A percentile compares a stretch with the other conserved stretches of the same genome.
Conservation (phyloP, 2,888 invertebrate species). For the Argyresthia albistria region DNA sequence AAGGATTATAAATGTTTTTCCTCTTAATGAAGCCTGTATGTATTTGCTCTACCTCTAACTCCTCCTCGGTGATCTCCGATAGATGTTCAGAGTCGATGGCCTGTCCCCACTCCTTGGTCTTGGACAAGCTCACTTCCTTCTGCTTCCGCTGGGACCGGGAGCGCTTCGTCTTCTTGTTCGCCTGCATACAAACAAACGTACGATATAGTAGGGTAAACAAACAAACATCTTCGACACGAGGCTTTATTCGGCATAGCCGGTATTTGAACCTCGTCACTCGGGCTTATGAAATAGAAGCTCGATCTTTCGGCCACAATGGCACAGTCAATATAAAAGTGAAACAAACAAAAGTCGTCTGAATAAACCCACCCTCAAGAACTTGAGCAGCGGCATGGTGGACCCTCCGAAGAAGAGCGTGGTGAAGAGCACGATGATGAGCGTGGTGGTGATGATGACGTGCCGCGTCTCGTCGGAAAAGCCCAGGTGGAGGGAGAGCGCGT, state of each 20-base stretch:
- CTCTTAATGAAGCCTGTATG: too few species aligned
- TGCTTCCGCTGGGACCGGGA: conserved; percentile 72
- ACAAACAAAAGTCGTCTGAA: too few species aligned
- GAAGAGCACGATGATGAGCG: conserved; percentile 96
- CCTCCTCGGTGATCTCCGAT: conserved; percentile 94
- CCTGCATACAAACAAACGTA: conserved; percentile 32
- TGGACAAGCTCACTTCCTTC: conserved; percentile 93
- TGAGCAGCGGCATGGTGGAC: conserved; percentile 96
- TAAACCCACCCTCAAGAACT: conserved; percentile 83
- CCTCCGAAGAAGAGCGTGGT: conserved; percentile 97
- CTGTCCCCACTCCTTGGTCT: conserved; percentile 98
- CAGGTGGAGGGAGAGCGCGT: conserved; percentile 95
- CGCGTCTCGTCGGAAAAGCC: conserved; percentile 95
- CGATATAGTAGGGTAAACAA: background rate
- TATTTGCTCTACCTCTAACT: conserved; percentile 80
- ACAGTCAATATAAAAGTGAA: too few species aligned
- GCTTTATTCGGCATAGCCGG: too few species aligned
- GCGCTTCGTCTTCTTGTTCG: conserved; percentile 64
- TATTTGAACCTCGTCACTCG: too few species aligned
- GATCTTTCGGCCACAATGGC: too few species aligned
- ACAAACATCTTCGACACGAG: too few species aligned
- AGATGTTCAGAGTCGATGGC: conserved; percentile 94
- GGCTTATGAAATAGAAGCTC: too few species aligned
- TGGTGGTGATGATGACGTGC: conserved; percentile 97
- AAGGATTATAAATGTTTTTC: too few species aligned